Evolutionary conservation across 2,888 invertebrate species (phyloP).

Genomic region (Caenorhabditis afra): DNA sequence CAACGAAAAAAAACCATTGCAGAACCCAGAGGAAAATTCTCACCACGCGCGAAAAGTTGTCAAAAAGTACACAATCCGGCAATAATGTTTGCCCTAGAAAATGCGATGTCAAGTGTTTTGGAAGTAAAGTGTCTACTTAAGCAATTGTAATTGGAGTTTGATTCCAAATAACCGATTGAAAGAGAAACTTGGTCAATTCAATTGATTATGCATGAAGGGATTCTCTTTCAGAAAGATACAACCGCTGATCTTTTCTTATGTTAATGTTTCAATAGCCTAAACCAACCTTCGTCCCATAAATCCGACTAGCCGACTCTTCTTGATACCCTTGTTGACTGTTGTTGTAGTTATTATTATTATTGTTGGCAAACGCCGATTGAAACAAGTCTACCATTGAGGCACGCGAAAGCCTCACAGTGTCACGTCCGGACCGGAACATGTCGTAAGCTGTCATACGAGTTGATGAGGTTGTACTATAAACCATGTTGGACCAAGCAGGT

Average conservation of each 20-base stretch:
- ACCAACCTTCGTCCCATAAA: slow-evolving; percentile 34
- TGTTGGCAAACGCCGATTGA: slow-evolving; percentile 50
- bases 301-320: slow-evolving; percentile 31
- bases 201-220: too few relatives aligned
- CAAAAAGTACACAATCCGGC: not conserved
- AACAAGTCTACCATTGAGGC: slow-evolving; percentile 59
- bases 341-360: slow-evolving; percentile 42
- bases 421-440: slow-evolving; percentile 56
- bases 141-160: too few relatives aligned
- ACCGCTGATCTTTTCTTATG: too few relatives aligned
- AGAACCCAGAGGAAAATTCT: slow-evolving; percentile 9
- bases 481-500: not conserved
- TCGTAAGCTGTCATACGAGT: slow-evolving; percentile 47
- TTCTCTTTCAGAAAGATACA: too few relatives aligned
- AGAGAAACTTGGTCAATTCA: too few relatives aligned
- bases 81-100: slow-evolving; percentile 12
- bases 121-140: not conserved
- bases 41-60: not conserved
- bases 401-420: slow-evolving; percentile 56
- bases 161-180: too few relatives aligned
- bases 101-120: slow-evolving; percentile 19
- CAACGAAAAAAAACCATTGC: not conserved
- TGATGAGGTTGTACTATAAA: slow-evolving; percentile 19
- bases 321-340: slow-evolving; percentile 32
- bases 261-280: not conserved